Percentiles rank a stretch among this genome's conserved stretches.
These are phyloP conservation scores for Orchesella flavescens DNA, from an alignment of 2,888 invertebrate genomes.

Conservation along the genomic window DNA sequence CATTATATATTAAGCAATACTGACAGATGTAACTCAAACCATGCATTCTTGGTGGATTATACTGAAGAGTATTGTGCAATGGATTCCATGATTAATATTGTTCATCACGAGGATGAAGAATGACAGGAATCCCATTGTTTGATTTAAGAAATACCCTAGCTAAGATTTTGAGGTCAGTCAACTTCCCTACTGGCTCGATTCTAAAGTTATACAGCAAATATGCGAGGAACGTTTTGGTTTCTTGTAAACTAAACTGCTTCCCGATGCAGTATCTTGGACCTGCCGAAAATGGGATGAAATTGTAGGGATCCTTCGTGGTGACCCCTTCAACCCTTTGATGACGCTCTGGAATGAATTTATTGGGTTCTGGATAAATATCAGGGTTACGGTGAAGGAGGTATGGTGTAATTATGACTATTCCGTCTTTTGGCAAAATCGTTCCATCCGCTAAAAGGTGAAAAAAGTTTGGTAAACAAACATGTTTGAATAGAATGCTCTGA, in stretches of 20 bases:
- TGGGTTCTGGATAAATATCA: slow-evolving; percentile 74
- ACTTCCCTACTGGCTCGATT: neutral
- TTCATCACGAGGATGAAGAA: neutral
- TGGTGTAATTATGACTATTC: slow-evolving; percentile 4
- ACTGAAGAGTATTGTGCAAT: too few species aligned
- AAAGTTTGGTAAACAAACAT: neutral
- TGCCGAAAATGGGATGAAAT: slow-evolving; percentile 67
- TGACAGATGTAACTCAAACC: too few species aligned
- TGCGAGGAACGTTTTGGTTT: slow-evolving; percentile 12
- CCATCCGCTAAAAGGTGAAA: slow-evolving; percentile 48
- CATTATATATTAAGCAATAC: too few species aligned
- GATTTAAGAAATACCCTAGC: slow-evolving; percentile 14
- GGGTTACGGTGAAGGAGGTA: slow-evolving; percentile 73
- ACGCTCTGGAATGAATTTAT: slow-evolving; percentile 74
- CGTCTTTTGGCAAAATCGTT: slow-evolving; percentile 28
- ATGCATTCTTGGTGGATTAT: too few species aligned
- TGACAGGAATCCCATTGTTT: slow-evolving; percentile 4
- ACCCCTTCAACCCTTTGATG: slow-evolving; percentile 73
- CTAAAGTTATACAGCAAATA: slow-evolving; percentile 7
- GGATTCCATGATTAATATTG: neutral
- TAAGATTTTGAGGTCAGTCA: neutral
- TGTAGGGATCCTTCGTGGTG: slow-evolving; percentile 72
- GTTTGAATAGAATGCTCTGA: too few species aligned
- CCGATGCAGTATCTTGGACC: slow-evolving; percentile 15
- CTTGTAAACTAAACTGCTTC: slow-evolving; percentile 4